A percentile compares a stretch with the other conserved stretches of the same genome.
These are phyloP conservation scores for Scaptomyza caliginosa DNA, from an alignment of 2,888 invertebrate species.

Conservation along the genomic window DNA sequence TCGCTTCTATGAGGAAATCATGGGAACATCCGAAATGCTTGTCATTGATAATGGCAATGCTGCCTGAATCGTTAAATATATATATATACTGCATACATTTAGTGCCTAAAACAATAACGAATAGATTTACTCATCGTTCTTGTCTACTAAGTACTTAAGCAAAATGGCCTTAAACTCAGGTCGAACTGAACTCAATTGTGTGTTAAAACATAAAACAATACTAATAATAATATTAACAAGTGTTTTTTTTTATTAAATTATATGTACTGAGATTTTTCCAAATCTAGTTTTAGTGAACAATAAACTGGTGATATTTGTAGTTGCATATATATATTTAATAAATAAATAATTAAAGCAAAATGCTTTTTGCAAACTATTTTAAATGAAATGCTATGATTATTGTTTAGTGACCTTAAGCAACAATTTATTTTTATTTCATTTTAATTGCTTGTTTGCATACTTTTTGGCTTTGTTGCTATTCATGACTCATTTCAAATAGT, in stretches of 20 bases:
- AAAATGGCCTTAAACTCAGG: slow-evolving; percentile 32
- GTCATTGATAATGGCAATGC: slow-evolving; percentile 65
- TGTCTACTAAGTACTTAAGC: slow-evolving; percentile 46
- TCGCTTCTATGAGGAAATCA: slow-evolving; percentile 82
- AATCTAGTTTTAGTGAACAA: slow-evolving; percentile 67
- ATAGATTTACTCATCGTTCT: slow-evolving; percentile 4
- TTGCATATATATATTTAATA: slow-evolving; percentile 43
- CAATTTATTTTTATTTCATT: slow-evolving; percentile 1
- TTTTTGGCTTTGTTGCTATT: slow-evolving; percentile 38
- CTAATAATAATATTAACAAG: slow-evolving; percentile 8
- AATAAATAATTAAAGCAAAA: slow-evolving; percentile 24
- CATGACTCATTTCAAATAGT: not conserved
- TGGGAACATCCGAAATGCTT: slow-evolving; percentile 82
- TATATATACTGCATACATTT: slow-evolving; percentile 28
- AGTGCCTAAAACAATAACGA: slow-evolving; percentile 58
- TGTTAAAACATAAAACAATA: slow-evolving; percentile 5
- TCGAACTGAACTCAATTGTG: slow-evolving; percentile 65
- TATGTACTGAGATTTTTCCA: slow-evolving; percentile 73
- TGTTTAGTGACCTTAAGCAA: too few relatives aligned
- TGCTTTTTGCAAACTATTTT: slow-evolving; percentile 37
- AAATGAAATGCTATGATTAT: not conserved
- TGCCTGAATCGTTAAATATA: slow-evolving; percentile 11
- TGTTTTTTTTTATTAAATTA: slow-evolving; percentile 28
- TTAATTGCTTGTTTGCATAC: slow-evolving; percentile 28
- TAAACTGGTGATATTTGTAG: slow-evolving; percentile 78